phyloP scores from a whole-genome alignment of 2,797 vertebrate genomes.

The Myripristis jacobus region DNA sequence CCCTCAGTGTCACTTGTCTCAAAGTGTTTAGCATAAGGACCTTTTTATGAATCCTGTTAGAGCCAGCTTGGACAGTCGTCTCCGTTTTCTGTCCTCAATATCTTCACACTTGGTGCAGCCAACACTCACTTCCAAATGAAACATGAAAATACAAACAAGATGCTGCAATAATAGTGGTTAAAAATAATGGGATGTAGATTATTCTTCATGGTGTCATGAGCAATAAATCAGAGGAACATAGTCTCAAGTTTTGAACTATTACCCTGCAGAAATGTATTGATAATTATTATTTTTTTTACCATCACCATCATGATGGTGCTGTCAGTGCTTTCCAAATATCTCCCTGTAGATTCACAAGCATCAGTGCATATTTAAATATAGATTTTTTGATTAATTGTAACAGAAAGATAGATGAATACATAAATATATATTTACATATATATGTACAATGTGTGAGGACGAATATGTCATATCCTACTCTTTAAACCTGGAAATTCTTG shows the following conservation, averaged over 20 bases:
- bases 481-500: too few species aligned
- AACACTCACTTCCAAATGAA: background rate
- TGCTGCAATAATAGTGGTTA: conserved; percentile 19
- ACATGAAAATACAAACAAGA: background rate
- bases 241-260: conserved; percentile 33
- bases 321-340: conserved; percentile 15
- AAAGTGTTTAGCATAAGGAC: conserved; percentile 33
- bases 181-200: conserved; percentile 18
- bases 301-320: conserved; percentile 14
- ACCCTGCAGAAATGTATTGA: conserved; percentile 37
- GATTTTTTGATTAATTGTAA: too few species aligned
- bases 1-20: conserved; percentile 12
- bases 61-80: background rate
- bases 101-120: conserved; percentile 1
- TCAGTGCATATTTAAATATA: too few species aligned
- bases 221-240: conserved; percentile 30
- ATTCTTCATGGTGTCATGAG: conserved; percentile 4
- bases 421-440: too few species aligned
- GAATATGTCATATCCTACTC: background rate
- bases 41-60: conserved; percentile 46
- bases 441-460: background rate
- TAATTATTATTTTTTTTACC: conserved; percentile 45
- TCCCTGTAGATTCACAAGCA: too few species aligned
- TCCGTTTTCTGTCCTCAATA: conserved; percentile 25
- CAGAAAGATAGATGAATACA: too few species aligned